phyloP scores from a whole-genome alignment of 1,140 invertebrate genomes.

The Philaenus spumarius region DNA sequence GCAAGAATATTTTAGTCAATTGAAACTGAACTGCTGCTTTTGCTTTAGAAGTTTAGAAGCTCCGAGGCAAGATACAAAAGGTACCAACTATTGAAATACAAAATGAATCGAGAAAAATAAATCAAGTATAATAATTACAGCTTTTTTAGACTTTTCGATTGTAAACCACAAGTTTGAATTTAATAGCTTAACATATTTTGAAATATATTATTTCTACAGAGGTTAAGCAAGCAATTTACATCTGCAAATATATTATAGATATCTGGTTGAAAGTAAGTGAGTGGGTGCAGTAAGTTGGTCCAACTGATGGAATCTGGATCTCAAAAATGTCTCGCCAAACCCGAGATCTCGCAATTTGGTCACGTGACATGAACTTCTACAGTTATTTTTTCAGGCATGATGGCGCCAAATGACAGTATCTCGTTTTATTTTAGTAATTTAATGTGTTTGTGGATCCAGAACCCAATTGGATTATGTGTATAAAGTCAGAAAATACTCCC shows the following conservation, averaged over 20 bases:
- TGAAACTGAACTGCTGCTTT: not conserved
- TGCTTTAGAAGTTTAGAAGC: too few relatives aligned
- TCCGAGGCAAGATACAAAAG: not conserved
- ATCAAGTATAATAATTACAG: not conserved
- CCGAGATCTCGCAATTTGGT: slow-evolving; percentile 34
- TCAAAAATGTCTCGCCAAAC: slow-evolving; percentile 30
- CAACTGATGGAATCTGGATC: slow-evolving; percentile 27
- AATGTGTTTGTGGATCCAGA: slow-evolving; percentile 33
- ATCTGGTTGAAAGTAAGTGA: too few relatives aligned
- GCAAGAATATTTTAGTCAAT: too few relatives aligned
- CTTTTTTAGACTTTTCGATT: too few relatives aligned
- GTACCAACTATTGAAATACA: not conserved
- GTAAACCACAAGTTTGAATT: too few relatives aligned
- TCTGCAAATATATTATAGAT: too few relatives aligned
- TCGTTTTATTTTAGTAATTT: slow-evolving; percentile 43
- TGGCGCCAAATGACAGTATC: slow-evolving; percentile 50
- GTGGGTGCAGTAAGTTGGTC: slow-evolving; percentile 15
- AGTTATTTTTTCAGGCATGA: slow-evolving; percentile 51
- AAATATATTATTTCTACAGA: too few relatives aligned
- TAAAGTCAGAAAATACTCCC: slow-evolving; percentile 8
- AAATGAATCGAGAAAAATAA: not conserved
- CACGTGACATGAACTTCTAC: slow-evolving; percentile 47
- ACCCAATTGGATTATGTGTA: slow-evolving; percentile 10
- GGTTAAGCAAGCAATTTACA: too few relatives aligned
- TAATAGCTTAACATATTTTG: too few relatives aligned